phyloP scores from a whole-genome alignment of 2,797 vertebrate species.

The Parotocinclus haroldoi region DNA sequence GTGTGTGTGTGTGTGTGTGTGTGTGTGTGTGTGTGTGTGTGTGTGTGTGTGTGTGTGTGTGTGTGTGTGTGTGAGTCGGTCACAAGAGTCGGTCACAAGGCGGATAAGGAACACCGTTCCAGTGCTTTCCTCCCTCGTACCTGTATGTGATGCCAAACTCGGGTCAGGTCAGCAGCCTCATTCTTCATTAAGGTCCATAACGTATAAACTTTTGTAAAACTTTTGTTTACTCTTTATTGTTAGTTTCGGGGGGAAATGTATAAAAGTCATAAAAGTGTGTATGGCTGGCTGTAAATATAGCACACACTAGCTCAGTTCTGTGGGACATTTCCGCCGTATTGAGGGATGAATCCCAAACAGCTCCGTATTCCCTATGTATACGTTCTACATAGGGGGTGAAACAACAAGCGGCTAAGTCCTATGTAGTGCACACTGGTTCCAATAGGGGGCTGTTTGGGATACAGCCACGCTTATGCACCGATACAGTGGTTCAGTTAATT shows the following conservation, averaged over 20 bases:
- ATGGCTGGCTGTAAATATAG: no score
- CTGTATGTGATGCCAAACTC: no score
- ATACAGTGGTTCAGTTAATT: background rate
- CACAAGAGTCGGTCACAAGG: no score
- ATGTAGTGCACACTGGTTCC: background rate
- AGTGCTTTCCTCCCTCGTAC: no score
- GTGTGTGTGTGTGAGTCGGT: background rate
- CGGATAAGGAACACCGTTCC: no score
- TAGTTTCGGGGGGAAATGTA: no score
- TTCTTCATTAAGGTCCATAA: no score
- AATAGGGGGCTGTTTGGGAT: slow-evolving; percentile 4
- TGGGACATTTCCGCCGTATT: background rate
- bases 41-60: background rate
- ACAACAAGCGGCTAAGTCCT: slow-evolving; percentile 11
- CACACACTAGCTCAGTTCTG: no score
- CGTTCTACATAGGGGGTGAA: background rate
- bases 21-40: background rate
- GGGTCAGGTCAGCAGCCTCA: no score
- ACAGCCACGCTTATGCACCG: background rate
- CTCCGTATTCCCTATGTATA: background rate
- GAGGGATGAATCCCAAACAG: slow-evolving; percentile 4
- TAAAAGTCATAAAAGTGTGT: no score
- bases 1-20: background rate
- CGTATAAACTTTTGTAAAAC: no score
- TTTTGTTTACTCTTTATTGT: no score